Evolutionary conservation across 2,113 vertebrate genomes (phyloP), one percentile per base, ranked within the genome.

Genomic region (Corydoras maculifer): DNA sequence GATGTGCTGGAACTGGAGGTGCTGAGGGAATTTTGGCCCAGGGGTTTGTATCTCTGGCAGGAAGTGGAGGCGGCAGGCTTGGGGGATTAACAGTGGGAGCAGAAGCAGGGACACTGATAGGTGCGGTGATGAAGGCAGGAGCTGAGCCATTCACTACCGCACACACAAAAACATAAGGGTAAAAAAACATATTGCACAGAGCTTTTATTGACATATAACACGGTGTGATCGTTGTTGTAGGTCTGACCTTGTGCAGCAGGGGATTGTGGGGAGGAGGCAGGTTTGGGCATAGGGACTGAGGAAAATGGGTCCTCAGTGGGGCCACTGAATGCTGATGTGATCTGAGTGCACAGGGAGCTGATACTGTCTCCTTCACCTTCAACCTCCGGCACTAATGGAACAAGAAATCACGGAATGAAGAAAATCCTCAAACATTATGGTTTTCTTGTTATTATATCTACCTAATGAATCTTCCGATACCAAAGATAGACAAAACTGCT

Each of bases 281-380:
- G 86, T 80, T 84, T 89, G 73, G 93, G 91, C 96, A 98, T 98
- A 0, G 96, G 95, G 3, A 94, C 96, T 0, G 93, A 97, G 30
- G 93, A 91, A 85, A 98, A 98, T 18, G 97, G 97, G 72, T 99
- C 97, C 76, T 98, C 94, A 0, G 92, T 84, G 5, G 94, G 93
- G 5, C 87, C 84, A 68, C 94, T 97, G 90, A 99, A 99, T 53
- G 96, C 91, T 25, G 83, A 91, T 81, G 96, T 93, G 83, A 99
- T 99, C 88, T 99, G 96, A 62, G 94, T 96, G 76, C 97, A 99
- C 74, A 99, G 87, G 53, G 95, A 91, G 74, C 94, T 98, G 85
- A 99, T 99, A 85, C 95, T 98, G 88, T 99, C 97, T 0, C 82
- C 84, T 79, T 99, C 96, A 68, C 94, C 94, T 84, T 99, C 97